Evolutionary conservation across 2,888 invertebrate genomes (phyloP), one percentile per base, ranked within the genome.

Genomic region (Eucera pruinosa): DNA sequence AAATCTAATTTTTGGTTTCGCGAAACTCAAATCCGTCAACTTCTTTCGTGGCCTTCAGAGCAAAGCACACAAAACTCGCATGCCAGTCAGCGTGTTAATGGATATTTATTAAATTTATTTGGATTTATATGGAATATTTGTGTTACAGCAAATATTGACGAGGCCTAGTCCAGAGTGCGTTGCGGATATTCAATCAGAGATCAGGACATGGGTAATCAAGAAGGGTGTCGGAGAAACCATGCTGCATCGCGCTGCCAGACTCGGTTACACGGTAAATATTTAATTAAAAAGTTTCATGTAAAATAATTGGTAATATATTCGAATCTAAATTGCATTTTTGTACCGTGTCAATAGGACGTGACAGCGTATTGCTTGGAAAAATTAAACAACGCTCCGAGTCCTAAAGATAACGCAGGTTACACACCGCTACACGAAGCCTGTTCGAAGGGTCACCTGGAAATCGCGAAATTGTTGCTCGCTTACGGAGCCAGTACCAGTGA

Each of bases 341-440:
- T 7, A n/a, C 23, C 23, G 18, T 48, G 6, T 30, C 54, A 33
- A 18, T 92, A 97, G 96, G 98, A 98, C 91, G 97, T 98, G 67
- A 96, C 97, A 64, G 96, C 97, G 23, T 98, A 97, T 91, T 98
- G 98, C 90, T 93, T 98, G 88, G 97, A 98, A 91, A 96, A 96
- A 89, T 94, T 97, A 93, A 95, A 95, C 81, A 95, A 96, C 83
- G 95, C 96, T 80, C 96, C 98, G 1, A 96, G 97, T 86, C 96
- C 97, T 0, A 96, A 97, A 89, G 98, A 98, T 91, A 98, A 98
- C 91, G 98, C 98, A 1, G 97, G 97, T 0, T 97, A 97, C 89
- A 98, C 98, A 1, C 97, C 98, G 0, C 93, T 98, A 36, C 98
- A 98, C 92, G 98, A 98, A 89, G 97, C 98, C 9, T 97, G 98